Percentiles rank a stretch among this genome's conserved stretches.
These are phyloP conservation scores for Cyanistes caeruleus DNA, from an alignment of 2,113 vertebrate species.

Conservation along the genomic window DNA sequence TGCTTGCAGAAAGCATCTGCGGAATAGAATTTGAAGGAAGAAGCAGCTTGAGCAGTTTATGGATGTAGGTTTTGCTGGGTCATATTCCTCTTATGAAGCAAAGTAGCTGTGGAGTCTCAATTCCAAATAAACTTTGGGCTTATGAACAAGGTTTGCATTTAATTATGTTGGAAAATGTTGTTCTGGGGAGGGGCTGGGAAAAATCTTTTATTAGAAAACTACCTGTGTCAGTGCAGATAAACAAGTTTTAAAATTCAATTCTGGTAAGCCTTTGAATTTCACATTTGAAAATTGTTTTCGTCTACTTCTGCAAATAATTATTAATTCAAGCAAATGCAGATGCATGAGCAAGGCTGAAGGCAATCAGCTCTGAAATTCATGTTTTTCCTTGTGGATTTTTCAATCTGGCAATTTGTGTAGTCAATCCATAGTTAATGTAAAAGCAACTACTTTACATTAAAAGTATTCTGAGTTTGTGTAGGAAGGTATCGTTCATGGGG, in stretches of 20 bases:
- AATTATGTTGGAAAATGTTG: background rate
- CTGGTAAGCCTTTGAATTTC: background rate
- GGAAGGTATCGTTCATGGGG: background rate
- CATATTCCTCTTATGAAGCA: background rate
- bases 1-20: background rate
- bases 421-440: background rate
- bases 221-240: background rate
- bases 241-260: background rate
- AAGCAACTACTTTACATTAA: background rate
- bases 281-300: background rate
- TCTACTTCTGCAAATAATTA: background rate
- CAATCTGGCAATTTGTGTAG: background rate
- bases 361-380: background rate
- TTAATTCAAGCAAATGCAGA: background rate
- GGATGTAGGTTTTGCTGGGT: background rate
- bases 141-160: background rate
- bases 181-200: background rate
- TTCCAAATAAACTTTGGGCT: background rate
- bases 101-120: background rate
- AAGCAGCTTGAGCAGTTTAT: background rate
- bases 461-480: background rate
- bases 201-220: background rate
- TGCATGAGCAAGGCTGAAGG: background rate
- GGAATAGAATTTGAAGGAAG: background rate
- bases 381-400: background rate